Evolutionary conservation across 2,797 vertebrate species (phyloP), one percentile per base, ranked within the genome.

Genomic region (Petrocephalus sullivani): DNA sequence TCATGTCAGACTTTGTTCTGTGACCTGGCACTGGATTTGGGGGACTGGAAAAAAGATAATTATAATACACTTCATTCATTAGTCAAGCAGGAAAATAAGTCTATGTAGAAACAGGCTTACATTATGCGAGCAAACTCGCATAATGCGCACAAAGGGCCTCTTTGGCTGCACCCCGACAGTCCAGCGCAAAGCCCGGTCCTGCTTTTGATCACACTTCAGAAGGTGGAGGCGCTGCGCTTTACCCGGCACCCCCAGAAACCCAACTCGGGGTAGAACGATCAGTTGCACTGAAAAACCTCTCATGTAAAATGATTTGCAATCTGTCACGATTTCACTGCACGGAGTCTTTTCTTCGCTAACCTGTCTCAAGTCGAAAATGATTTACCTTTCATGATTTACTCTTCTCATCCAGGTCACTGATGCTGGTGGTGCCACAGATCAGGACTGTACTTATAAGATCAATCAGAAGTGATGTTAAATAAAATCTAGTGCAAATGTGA

Each of bases 221-320:
- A 37, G 28, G 10, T 14, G n/a, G 37, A 41, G 67, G 37, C 28
- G 28, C 28, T 28, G 28, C 28, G 28, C 28, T 19, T 12, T 41
- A 37, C 7, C 3, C 14, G 19, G 67, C 14, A 4, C 33, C 67
- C 28, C 14, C 7, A 56, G 5, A 75, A 75, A 75, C 12, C 1
- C 6, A 75, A 75, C 33, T 75, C 37, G 7, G 67, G 41, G 28
- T 75, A 75, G 33, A 75, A 37, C 37, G 10, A 75, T 37, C 67
- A 75, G 14, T 75, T 75, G 37, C 0, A 37, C 14, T 75, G 67
- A 75, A 46, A 82, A 53, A 82, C 41, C 78, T 82, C 41, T 49
- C 78, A 82, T 82, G 78, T 21, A 82, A 82, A 49, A 82, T 82
- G 23, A 53, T 82, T 23, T 82, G 78, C n/a, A 53, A 82, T 82